Conservation (phyloP, 1,140 invertebrate genomes). For the Antheraea mylitta region DNA sequence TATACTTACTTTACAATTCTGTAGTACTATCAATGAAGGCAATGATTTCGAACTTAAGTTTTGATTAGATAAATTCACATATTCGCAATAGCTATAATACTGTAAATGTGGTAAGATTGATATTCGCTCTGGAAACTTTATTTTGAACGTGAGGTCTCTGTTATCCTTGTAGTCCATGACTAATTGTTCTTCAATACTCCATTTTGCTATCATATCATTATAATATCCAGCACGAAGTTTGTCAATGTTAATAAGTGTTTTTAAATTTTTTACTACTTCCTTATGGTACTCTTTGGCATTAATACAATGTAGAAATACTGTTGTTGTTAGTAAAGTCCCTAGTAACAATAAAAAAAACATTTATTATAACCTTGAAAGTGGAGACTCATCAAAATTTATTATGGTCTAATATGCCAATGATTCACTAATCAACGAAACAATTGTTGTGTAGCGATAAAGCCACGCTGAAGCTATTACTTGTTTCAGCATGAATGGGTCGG, state of each 20-base stretch:
- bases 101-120: conserved; percentile 56
- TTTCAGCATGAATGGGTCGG: too few relatives aligned
- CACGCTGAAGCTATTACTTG: too few relatives aligned
- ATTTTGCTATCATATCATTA: conserved; percentile 84
- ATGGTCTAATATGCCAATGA: too few relatives aligned
- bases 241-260: conserved; percentile 85
- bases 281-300: conserved; percentile 81
- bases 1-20: conserved; percentile 60
- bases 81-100: conserved; percentile 62
- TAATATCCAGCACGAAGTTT: conserved; percentile 86
- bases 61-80: conserved; percentile 61
- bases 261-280: conserved; percentile 82
- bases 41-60: conserved; percentile 48
- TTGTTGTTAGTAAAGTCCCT: conserved; percentile 89
- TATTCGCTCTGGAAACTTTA: conserved; percentile 44
- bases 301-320: conserved; percentile 88
- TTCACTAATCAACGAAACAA: too few relatives aligned
- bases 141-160: conserved; percentile 33
- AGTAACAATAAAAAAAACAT: conserved; percentile 39
- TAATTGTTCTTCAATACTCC: conserved; percentile 80
- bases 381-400: too few relatives aligned
- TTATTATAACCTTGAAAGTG: background rate
- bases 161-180: conserved; percentile 36
- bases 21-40: conserved; percentile 50
- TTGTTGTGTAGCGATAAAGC: too few relatives aligned